phyloP scores from a whole-genome alignment of 1,140 invertebrate genomes.

The Dendroctonus ponderosae region DNA sequence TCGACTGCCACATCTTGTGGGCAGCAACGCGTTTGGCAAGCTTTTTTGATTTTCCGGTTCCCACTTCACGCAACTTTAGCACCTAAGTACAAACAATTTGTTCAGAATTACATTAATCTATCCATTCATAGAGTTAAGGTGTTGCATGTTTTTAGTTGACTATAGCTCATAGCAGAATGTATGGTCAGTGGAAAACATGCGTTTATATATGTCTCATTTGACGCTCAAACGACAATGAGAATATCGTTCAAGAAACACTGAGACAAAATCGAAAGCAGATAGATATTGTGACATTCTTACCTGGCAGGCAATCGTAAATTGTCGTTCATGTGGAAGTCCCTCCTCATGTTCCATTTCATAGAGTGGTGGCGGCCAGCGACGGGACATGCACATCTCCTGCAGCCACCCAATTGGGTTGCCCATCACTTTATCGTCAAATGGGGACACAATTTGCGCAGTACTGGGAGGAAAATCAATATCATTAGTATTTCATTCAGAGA shows the following conservation, averaged over 20 bases:
- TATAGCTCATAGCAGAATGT: too few species aligned
- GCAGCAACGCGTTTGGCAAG: slow-evolving; percentile 91
- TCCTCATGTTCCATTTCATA: slow-evolving; percentile 89
- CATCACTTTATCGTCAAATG: slow-evolving; percentile 66
- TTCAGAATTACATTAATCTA: too few species aligned
- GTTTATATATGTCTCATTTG: slow-evolving; percentile 19
- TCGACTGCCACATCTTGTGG: slow-evolving; percentile 83
- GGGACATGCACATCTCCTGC: slow-evolving; percentile 95
- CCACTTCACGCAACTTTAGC: slow-evolving; percentile 61
- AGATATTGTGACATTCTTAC: slow-evolving; percentile 11
- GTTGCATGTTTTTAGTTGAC: too few species aligned
- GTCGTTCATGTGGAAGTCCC: slow-evolving; percentile 88
- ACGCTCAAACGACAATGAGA: slow-evolving; percentile 22
- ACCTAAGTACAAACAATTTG: too few species aligned
- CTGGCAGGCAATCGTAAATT: slow-evolving; percentile 86
- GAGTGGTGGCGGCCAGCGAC: slow-evolving; percentile 88
- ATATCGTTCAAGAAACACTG: slow-evolving; percentile 24
- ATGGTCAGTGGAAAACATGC: slow-evolving; percentile 20
- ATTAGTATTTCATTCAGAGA: neutral
- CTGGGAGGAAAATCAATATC: slow-evolving; percentile 32
- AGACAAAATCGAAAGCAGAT: slow-evolving; percentile 9
- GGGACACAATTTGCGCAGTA: slow-evolving; percentile 46
- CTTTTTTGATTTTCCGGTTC: slow-evolving; percentile 93
- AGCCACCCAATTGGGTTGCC: slow-evolving; percentile 94
- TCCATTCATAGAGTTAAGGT: too few species aligned